Conservation (phyloP, 2,113 vertebrate genomes). For the Penelope pileata region DNA sequence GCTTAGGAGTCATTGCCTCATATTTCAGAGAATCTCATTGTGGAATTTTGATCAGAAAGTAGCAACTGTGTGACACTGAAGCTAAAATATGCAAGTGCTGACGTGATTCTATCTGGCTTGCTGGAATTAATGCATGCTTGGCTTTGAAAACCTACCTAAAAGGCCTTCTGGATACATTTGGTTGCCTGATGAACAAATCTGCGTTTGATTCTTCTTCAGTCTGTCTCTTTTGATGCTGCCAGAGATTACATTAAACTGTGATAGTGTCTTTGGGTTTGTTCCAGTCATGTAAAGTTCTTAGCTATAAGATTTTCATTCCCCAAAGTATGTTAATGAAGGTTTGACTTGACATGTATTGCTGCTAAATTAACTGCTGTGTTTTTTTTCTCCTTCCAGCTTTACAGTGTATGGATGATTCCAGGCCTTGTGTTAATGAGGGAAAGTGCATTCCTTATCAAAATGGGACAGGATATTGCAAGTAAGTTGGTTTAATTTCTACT, state of each 20-base stretch:
- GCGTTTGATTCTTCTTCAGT: neutral
- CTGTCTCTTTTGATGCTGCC: neutral
- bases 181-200: constrained; percentile 5
- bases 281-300: neutral
- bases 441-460: constrained; percentile 86
- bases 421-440: constrained; percentile 90
- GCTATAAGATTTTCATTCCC: neutral
- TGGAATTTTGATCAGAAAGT: neutral
- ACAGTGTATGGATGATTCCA: constrained; percentile 87
- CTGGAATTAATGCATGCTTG: neutral
- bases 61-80: neutral
- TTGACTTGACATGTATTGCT: constrained; percentile 1
- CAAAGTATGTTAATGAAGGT: neutral
- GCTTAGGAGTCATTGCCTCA: neutral
- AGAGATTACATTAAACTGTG: neutral
- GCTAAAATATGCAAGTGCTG: neutral
- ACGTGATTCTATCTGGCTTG: neutral
- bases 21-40: neutral
- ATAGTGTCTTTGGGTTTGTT: constrained; percentile 25
- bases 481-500: constrained; percentile 65
- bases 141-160: constrained; percentile 19
- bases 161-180: neutral
- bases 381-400: constrained; percentile 80
- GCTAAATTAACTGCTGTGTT: constrained; percentile 15
- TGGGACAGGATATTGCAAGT: constrained; percentile 94